Base-by-base conservation (phyloP, 2,113 vertebrate genomes). In the Caretta caretta region DNA sequence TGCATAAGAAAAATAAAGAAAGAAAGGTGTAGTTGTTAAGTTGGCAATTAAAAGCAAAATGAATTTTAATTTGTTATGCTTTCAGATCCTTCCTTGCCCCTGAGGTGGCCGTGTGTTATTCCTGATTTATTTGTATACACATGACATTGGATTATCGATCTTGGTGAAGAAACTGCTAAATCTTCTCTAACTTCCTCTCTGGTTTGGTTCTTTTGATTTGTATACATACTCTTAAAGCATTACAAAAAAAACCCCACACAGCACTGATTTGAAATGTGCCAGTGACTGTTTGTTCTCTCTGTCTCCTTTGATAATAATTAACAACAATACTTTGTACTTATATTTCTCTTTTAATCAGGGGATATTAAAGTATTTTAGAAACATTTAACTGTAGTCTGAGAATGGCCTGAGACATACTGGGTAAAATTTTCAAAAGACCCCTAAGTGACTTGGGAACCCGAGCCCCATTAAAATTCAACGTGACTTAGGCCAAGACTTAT, bases 21-120 rank as follows among this genome's bases (percentile, higher is more conserved):
- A 50, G 65, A 86, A 20, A 31, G 7, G 10, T 1, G 11, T 29
- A 31, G 12, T 2, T 81, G 49, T 42, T 29, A 80, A 50, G 90
- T 35, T 3, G 3, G 38, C 72, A 57, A 22, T 54, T 38, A 65
- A 80, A 57, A 94, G 50, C 13, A 31, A 79, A 49, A 53, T 22
- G 20, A 48, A 7, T 50, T 80, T 29, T 1, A 62, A 8, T 3
- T 4, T 38, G 79, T 35, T 42, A n/a, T 38, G 69, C 8, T 0
- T 14, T 25, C n/a, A 46, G 48, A 65, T 48, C 22, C 76, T 80
- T 49, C 13, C n/a, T 2, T 22, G 22, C 38, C 4, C 48, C 51
- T 17, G 6, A 57, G 56, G 25, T 57, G 56, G 25, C 42, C 48
- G 35, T 27, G 35, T n/a, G 11, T 2, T n/a, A 2, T 50, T 42